phyloP scores from a whole-genome alignment of 2,888 invertebrate species.

The Agrochola macilenta region DNA sequence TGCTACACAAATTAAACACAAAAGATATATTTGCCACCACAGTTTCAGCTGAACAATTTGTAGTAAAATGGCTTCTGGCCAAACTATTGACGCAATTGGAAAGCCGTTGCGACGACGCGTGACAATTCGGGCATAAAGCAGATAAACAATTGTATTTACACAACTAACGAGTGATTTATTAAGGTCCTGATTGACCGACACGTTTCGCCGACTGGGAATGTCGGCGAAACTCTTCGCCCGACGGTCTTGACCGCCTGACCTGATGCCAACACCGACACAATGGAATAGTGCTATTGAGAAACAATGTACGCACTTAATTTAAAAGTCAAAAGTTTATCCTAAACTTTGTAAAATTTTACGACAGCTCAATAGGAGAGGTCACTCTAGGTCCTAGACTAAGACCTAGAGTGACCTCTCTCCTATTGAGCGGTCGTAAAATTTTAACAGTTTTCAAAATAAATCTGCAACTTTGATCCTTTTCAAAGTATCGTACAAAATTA shows the following conservation, averaged over 20 bases:
- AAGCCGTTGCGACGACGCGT: conserved; percentile 54
- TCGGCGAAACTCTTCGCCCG: conserved; percentile 26
- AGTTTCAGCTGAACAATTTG: conserved; percentile 49
- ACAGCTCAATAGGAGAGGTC: too few relatives aligned
- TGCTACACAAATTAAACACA: conserved; percentile 32
- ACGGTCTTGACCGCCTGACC: conserved; percentile 44
- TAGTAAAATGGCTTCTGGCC: conserved; percentile 75
- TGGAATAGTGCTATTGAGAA: conserved; percentile 36
- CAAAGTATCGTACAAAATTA: neutral
- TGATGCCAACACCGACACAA: conserved; percentile 58
- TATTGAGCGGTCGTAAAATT: neutral
- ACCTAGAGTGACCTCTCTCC: conserved; percentile 12
- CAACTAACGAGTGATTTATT: conserved; percentile 56
- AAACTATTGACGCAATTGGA: conserved; percentile 78
- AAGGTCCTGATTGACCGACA: conserved; percentile 62
- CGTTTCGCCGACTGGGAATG: conserved; percentile 44
- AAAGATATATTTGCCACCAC: conserved; percentile 35
- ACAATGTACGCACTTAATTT: conserved; percentile 21
- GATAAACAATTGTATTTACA: conserved; percentile 67
- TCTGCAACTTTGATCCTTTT: neutral
- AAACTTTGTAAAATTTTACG: too few relatives aligned
- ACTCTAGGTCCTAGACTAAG: too few relatives aligned
- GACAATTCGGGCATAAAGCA: conserved; percentile 49
- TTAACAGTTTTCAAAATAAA: neutral
- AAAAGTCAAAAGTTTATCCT: conserved; percentile 34